Evolutionary conservation across 2,797 vertebrate genomes (phyloP), one percentile per base, ranked within the genome.

Genomic region (Melanotaenia parkinsoni): DNA sequence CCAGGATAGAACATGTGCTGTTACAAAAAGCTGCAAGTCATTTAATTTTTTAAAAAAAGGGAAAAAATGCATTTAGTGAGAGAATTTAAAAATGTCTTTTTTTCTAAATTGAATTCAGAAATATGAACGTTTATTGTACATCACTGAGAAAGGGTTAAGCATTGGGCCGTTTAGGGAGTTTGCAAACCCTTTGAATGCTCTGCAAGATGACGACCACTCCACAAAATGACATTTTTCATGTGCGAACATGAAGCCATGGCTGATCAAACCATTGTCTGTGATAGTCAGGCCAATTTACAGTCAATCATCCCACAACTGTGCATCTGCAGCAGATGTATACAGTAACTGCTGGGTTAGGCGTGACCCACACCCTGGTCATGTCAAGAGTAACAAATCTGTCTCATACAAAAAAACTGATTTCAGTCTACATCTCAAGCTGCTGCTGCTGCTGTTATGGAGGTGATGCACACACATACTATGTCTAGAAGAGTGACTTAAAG

Each of bases 1-100:
- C 26, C 84, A 89, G 86, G 90, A 91, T 64, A 72, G 20, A n/a
- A 47, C 26, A n/a, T 7, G 26, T 47, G 28, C 24, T 38, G 32
- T 28, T 13, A 7, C 24, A 54, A 54, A 26, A 28, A 28, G 18
- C 53, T 26, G 51, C 51, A 26, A 4, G 5, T 32, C 24, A 13
- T 13, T 9, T 24, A 13, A 16, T 16, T 4, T 54, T 5, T 14
- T 28, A 13, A 14, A 54, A 26, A 2, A 3, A 54, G 4, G 26
- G 26, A 1, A 14, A 12, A 12, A 13, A 14, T 11, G 9, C 13
- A 14, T 16, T 24, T 51, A 24, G 6, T 1, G 5, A 16, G 13
- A 12, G 1, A 20, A 20, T 45, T 45, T 7, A 45, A 45, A 20
- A 13, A 10, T 45, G 2, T 45, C 18, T 45, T 4, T 2, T 20